Evolutionary conservation across 2,113 vertebrate species (phyloP).

Genomic region (Gymnorhina tibicen): DNA sequence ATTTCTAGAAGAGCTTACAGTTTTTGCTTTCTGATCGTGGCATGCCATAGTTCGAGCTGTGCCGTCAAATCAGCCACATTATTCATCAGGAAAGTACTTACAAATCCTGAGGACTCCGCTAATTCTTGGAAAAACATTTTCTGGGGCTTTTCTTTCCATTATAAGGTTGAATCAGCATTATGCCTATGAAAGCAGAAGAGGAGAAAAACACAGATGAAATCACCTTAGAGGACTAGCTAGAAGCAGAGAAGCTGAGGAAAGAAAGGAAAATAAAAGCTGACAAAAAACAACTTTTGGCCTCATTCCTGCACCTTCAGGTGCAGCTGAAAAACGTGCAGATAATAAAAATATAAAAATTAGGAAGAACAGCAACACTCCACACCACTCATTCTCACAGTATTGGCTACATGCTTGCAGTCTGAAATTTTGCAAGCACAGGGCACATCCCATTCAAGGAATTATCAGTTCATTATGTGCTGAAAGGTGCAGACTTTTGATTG

Average conservation of each 20-base stretch:
- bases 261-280: neutral
- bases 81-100: neutral
- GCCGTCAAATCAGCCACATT: neutral
- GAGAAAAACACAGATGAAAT: neutral
- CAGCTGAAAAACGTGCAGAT: neutral
- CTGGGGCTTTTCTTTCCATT: neutral
- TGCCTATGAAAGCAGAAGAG: neutral
- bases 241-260: neutral
- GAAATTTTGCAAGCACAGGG: neutral
- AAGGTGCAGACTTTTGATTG: neutral
- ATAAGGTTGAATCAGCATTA: neutral
- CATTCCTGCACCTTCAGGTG: neutral
- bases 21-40: neutral
- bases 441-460: neutral
- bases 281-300: neutral
- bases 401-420: neutral
- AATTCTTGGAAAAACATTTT: neutral
- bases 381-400: neutral
- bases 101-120: neutral
- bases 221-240: neutral
- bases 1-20: neutral
- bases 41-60: accelerated
- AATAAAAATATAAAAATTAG: neutral
- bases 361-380: neutral
- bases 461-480: neutral